These are phyloP conservation scores for Tenthredo distinguenda DNA, from an alignment of 2,888 invertebrate species.

Conservation along the genomic window DNA sequence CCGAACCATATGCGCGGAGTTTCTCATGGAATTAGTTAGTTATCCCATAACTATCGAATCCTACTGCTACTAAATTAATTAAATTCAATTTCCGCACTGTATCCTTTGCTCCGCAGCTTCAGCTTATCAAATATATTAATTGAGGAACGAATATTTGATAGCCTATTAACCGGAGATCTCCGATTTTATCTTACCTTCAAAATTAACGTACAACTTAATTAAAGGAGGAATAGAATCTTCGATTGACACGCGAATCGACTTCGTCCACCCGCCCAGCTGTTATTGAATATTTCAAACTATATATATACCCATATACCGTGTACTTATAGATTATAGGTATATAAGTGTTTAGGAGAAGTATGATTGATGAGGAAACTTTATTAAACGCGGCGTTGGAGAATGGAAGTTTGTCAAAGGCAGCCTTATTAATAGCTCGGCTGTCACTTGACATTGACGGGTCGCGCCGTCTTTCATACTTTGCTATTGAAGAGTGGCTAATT, in stretches of 20 bases:
- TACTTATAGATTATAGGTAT: constrained; percentile 12
- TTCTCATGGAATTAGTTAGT: constrained; percentile 6
- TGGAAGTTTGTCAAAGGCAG: constrained; percentile 55
- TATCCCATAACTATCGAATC: constrained; percentile 7
- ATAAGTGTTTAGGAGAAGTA: constrained; percentile 23
- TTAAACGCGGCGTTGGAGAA: constrained; percentile 51
- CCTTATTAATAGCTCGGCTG: constrained; percentile 56
- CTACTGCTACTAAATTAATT: constrained; percentile 13
- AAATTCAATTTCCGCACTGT: constrained; percentile 2
- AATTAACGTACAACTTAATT: neutral
- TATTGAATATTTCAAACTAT: neutral
- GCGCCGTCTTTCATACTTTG: constrained; percentile 46
- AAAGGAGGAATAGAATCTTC: neutral
- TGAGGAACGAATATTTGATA: neutral
- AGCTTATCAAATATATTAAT: neutral
- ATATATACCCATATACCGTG: neutral
- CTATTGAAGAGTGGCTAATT: constrained; percentile 47
- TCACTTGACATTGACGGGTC: constrained; percentile 52
- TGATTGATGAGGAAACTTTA: constrained; percentile 54
- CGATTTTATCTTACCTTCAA: neutral
- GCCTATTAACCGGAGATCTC: neutral
- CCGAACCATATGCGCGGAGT: neutral
- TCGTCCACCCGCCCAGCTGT: too few species aligned
- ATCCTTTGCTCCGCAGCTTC: neutral
- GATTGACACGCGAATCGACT: neutral